These are phyloP conservation scores for Thymelicus acteon DNA, from an alignment of 2,888 invertebrate species.

Conservation along the genomic window DNA sequence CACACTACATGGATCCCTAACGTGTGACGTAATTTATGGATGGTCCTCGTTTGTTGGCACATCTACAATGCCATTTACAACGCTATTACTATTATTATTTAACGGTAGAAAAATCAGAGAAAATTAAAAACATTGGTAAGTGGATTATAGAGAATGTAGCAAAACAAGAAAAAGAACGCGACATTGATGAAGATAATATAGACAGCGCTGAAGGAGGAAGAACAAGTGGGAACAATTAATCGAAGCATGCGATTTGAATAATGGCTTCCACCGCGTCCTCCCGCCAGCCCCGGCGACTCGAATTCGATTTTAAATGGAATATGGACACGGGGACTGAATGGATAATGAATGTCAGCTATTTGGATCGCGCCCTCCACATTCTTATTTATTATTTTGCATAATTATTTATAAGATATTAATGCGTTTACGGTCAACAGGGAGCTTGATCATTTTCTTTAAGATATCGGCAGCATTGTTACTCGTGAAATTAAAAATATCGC, in stretches of 20 bases:
- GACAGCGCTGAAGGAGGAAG: constrained; percentile 15
- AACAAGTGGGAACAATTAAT: constrained; percentile 32
- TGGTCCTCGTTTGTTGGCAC: too few relatives aligned
- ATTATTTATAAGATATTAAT: constrained; percentile 2
- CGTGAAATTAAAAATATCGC: too few relatives aligned
- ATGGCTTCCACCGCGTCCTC: constrained; percentile 18
- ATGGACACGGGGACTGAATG: constrained; percentile 28
- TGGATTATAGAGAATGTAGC: too few relatives aligned
- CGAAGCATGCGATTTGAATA: constrained; percentile 36
- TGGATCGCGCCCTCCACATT: constrained; percentile 4
- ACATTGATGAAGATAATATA: constrained; percentile 21
- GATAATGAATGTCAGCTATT: constrained; percentile 23
- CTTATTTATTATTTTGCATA: constrained; percentile 12
- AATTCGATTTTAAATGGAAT: constrained; percentile 31
- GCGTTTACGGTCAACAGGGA: background rate
- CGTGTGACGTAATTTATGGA: too few relatives aligned
- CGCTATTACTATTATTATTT: too few relatives aligned
- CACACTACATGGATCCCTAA: too few relatives aligned
- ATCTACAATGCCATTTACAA: too few relatives aligned
- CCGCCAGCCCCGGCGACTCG: background rate
- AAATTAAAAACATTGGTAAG: too few relatives aligned
- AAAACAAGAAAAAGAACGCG: background rate
- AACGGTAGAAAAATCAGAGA: too few relatives aligned
- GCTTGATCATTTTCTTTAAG: too few relatives aligned
- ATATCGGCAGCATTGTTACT: too few relatives aligned